Conservation (phyloP, 2,113 vertebrate genomes). For the Notarius quadriscutis region DNA sequence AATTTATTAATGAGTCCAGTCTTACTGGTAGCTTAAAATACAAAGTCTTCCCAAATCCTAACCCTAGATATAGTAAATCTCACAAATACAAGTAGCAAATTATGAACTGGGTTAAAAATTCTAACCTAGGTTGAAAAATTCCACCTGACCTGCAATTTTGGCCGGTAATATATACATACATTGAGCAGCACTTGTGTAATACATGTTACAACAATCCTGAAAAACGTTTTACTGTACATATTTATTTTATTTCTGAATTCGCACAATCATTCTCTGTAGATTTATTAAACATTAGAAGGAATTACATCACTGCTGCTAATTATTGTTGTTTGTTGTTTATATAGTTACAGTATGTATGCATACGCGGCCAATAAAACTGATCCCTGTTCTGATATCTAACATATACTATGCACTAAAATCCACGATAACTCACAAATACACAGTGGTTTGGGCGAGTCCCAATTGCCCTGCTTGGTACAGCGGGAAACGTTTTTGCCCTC, state of each 20-base stretch:
- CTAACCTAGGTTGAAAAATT: too few species aligned
- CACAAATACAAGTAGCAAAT: too few species aligned
- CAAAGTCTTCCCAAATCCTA: too few species aligned
- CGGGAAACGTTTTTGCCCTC: conserved; percentile 71
- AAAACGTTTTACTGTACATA: background rate
- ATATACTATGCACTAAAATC: too few species aligned
- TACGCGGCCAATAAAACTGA: background rate
- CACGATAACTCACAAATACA: conserved; percentile 68
- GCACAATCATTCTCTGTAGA: background rate
- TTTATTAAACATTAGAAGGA: background rate
- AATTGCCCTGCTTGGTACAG: conserved; percentile 78
- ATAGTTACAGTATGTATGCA: background rate
- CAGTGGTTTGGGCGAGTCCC: conserved; percentile 76
- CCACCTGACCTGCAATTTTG: too few species aligned
- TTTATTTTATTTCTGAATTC: background rate
- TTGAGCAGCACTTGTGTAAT: background rate
- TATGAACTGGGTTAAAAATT: too few species aligned
- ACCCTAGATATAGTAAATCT: too few species aligned
- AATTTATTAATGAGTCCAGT: too few species aligned
- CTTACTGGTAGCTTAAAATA: too few species aligned
- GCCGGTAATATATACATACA: background rate
- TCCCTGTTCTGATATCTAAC: background rate
- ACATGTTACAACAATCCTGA: background rate
- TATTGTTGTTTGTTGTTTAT: background rate
- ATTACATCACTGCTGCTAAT: background rate